These are phyloP conservation scores for Mesocricetus auratus DNA, from an alignment of 2,113 vertebrate genomes.

Conservation along the genomic window DNA sequence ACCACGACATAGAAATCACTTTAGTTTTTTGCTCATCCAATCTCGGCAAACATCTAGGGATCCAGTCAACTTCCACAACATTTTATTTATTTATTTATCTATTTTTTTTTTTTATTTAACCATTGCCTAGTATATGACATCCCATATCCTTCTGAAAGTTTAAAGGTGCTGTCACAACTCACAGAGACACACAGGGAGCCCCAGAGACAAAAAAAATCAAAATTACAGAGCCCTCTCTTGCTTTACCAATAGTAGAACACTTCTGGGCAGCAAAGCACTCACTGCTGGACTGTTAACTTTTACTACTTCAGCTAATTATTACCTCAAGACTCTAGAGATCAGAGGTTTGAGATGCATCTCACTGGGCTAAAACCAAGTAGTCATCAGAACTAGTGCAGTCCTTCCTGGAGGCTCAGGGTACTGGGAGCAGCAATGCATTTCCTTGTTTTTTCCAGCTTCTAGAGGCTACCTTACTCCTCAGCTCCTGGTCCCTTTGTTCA, in stretches of 20 bases:
- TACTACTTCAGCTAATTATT: neutral
- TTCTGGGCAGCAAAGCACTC: neutral
- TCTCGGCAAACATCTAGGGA: neutral
- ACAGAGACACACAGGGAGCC: neutral
- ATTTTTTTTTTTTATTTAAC: neutral
- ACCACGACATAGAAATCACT: neutral
- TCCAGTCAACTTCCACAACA: neutral
- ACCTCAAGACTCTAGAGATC: neutral
- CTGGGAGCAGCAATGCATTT: neutral
- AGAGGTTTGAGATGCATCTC: neutral
- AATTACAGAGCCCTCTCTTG: neutral
- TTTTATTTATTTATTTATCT: neutral
- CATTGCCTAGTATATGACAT: neutral
- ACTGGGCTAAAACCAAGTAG: neutral
- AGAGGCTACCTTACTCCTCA: neutral
- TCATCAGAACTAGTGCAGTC: neutral
- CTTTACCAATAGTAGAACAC: neutral
- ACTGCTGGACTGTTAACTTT: neutral
- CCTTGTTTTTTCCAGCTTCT: neutral
- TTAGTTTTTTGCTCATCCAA: neutral
- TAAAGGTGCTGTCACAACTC: neutral
- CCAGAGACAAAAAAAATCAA: slow-evolving; percentile 8
- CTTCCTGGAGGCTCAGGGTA: neutral
- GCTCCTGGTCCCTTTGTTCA: neutral
- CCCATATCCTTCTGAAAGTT: neutral